A percentile compares a stretch with the other conserved stretches of the same genome.
Conservation (phyloP, 2,797 vertebrate genomes). For the Pteronotus mesoamericanus region DNA sequence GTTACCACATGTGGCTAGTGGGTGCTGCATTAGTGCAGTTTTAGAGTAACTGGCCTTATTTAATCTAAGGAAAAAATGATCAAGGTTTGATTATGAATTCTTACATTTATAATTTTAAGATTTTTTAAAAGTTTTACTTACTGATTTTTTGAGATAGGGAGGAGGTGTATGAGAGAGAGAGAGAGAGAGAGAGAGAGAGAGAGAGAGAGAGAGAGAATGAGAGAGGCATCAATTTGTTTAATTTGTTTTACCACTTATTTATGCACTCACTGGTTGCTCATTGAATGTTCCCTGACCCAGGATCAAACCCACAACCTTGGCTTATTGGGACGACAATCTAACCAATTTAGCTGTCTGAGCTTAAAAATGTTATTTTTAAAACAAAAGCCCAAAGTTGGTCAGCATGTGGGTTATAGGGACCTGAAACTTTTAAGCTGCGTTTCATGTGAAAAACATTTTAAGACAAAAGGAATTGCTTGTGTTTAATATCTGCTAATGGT, state of each 20-base stretch:
- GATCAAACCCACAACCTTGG: too few relatives aligned
- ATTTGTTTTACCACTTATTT: too few relatives aligned
- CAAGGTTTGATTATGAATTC: background rate
- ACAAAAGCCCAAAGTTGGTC: background rate
- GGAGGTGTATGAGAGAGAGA: too few relatives aligned
- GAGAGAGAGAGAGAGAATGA: too few relatives aligned
- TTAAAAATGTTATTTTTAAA: background rate
- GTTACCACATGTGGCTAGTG: background rate
- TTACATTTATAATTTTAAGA: background rate
- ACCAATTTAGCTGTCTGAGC: too few relatives aligned
- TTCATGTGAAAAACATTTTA: constrained; percentile 13
- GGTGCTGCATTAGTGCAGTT: background rate
- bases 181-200: too few relatives aligned
- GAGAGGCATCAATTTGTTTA: too few relatives aligned
- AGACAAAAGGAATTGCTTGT: background rate
- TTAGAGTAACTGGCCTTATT: background rate
- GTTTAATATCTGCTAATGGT: background rate
- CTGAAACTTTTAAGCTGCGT: background rate
- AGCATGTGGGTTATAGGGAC: background rate
- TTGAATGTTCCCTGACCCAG: too few relatives aligned
- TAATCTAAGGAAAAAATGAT: background rate
- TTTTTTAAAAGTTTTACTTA: background rate
- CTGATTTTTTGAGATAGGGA: too few relatives aligned
- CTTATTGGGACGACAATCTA: too few relatives aligned
- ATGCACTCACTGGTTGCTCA: too few relatives aligned